Evolutionary conservation across 2,113 vertebrate species (phyloP), one percentile per base, ranked within the genome.

Genomic region (Oryzias javanicus): DNA sequence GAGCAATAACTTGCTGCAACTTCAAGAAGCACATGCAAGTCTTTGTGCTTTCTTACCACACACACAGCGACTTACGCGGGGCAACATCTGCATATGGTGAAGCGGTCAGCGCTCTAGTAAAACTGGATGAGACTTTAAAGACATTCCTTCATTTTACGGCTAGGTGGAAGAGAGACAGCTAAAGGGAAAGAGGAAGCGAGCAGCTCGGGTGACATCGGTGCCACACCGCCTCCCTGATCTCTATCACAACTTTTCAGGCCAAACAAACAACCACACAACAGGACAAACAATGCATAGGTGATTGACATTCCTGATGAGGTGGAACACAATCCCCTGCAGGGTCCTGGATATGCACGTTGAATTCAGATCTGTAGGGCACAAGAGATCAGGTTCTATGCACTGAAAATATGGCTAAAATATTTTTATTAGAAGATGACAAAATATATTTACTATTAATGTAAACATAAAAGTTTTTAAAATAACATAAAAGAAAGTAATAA

Each of bases 61-160:
- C 14, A 4, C 59, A 24, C 72, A 35, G 68, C 63, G 55, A 51
- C 7, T 45, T 41, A 61, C 60, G 60, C 47, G 18, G 27, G 19
- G 49, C 55, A 59, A 79, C 87, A 87, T 87, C 85, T 86, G 85
- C 18, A 48, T 64, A 59, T 83, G 71, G 84, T 85, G 83, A 85
- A 86, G 79, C 74, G 83, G 85, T 83, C 81, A 75, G 76, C 17
- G 18, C 63, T 64, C 76, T 72, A 78, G 84, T 88, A 86, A 88
- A 88, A 85, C 52, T 46, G 71, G 71, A 75, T 53, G 80, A 82
- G 79, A 72, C 76, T 84, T 88, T 84, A 87, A 81, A 87, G 86
- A 63, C 83, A 87, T 89, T 89, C 86, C 80, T 82, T 18, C 72
- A 69, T 81, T 86, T 89, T 83, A 88, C 75, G 20, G 83, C 64